Conservation (phyloP, 2,797 vertebrate genomes). For the Ispidina picta region DNA sequence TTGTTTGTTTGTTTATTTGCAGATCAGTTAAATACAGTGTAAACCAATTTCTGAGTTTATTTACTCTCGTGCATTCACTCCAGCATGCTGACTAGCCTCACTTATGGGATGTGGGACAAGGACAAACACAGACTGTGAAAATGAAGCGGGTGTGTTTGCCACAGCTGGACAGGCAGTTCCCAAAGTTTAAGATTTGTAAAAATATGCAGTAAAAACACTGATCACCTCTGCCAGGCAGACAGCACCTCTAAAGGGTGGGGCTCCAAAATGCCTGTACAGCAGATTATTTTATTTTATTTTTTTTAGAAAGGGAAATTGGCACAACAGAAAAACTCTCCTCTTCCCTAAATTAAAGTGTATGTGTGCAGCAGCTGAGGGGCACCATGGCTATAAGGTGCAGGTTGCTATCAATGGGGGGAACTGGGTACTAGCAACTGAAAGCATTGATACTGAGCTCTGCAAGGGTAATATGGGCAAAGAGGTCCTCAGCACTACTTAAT, state of each 20-base stretch:
- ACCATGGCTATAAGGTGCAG: not conserved
- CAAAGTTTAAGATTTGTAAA: slow-evolving; percentile 3
- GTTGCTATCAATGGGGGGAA: accelerated
- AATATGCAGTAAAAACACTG: not conserved
- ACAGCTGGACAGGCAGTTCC: slow-evolving; percentile 18
- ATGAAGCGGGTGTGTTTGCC: slow-evolving; percentile 29
- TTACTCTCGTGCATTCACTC: not conserved
- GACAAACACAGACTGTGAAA: slow-evolving; percentile 24
- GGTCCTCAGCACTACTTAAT: not conserved
- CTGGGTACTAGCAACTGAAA: not conserved
- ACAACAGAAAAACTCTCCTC: not conserved
- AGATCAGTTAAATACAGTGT: slow-evolving; percentile 12
- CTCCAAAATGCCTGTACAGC: not conserved
- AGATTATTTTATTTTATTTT: not conserved
- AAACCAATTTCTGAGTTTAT: slow-evolving; percentile 35
- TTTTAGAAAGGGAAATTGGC: not conserved
- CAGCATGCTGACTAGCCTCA: not conserved
- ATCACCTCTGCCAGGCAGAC: slow-evolving; percentile 11
- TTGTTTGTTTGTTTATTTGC: slow-evolving; percentile 11
- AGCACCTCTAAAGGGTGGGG: slow-evolving; percentile 8
- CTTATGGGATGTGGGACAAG: slow-evolving; percentile 31
- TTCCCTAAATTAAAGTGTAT: not conserved
- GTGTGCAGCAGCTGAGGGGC: accelerated
- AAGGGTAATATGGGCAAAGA: not conserved
- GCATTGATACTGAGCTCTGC: not conserved